Conservation (phyloP, 2,113 vertebrate genomes). For the Platichthys flesus region DNA sequence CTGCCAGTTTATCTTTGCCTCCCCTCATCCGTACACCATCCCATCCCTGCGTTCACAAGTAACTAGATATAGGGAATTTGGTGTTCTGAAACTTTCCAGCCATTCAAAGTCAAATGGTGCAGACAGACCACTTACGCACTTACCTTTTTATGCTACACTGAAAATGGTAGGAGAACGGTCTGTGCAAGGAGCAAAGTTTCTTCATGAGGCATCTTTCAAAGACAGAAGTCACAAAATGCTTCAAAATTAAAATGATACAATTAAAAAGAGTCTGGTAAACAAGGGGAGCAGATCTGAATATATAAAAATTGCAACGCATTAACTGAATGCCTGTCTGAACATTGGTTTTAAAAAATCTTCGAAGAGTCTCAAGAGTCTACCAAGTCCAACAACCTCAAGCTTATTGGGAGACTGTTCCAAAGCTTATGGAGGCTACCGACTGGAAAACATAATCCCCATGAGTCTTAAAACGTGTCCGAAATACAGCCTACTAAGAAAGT, state of each 20-base stretch:
- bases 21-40: too few species aligned
- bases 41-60: not conserved
- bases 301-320: not conserved
- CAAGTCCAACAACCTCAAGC: not conserved
- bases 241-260: not conserved
- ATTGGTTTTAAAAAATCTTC: too few species aligned
- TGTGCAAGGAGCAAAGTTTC: not conserved
- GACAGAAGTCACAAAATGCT: not conserved
- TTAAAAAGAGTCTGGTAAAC: not conserved
- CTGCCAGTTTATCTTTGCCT: constrained; percentile 10
- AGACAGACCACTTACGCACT: not conserved
- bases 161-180: not conserved
- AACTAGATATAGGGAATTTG: not conserved
- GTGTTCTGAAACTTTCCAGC: not conserved
- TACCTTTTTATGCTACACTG: not conserved
- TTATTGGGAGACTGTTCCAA: not conserved
- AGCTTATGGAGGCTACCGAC: not conserved
- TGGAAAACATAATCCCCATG: not conserved
- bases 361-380: too few species aligned
- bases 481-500: not conserved
- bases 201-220: not conserved
- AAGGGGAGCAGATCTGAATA: not conserved
- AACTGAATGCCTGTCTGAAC: not conserved
- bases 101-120: not conserved
- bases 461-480: not conserved